A percentile compares a stretch with the other conserved stretches of the same genome.
These are phyloP conservation scores for Melieria picta DNA, from an alignment of 2,888 invertebrate species.

Conservation along the genomic window DNA sequence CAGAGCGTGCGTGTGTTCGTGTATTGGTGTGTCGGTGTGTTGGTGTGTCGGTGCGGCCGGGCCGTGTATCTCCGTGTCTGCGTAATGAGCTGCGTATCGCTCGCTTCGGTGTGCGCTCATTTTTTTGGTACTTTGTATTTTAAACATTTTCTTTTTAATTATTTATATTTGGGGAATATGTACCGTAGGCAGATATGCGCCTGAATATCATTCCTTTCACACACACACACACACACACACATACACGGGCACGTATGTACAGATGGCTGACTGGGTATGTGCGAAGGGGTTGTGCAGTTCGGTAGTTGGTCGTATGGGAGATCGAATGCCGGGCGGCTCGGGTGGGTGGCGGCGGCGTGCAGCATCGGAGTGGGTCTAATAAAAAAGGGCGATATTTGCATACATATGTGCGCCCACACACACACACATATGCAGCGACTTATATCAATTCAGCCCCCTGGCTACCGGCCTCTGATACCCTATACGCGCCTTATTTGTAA, in stretches of 20 bases:
- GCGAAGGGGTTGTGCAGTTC: not conserved
- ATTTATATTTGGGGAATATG: constrained; percentile 56
- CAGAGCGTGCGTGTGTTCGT: constrained; percentile 1
- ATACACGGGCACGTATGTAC: not conserved
- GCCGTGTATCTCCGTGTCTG: not conserved
- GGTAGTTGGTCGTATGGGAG: not conserved
- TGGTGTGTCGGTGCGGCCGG: not conserved
- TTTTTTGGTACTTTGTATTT: constrained; percentile 5
- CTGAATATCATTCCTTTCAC: not conserved
- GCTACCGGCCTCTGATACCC: constrained; percentile 3
- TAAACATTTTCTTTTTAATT: constrained; percentile 59
- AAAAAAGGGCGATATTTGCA: constrained; percentile 18
- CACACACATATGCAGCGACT: constrained; percentile 15
- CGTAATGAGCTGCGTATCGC: not conserved
- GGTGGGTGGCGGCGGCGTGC: not conserved
- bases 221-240: not conserved
- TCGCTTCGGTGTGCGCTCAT: too few relatives aligned
- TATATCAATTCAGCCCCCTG: constrained; percentile 10
- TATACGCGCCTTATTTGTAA: constrained; percentile 20
- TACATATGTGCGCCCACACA: not conserved
- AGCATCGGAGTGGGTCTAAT: not conserved
- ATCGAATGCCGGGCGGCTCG: not conserved
- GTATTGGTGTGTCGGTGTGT: constrained; percentile 9
- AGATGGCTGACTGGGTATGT: not conserved
- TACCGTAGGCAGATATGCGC: not conserved